Evolutionary conservation across 2,888 invertebrate species (phyloP).

Genomic region (Apodemia hepburni): DNA sequence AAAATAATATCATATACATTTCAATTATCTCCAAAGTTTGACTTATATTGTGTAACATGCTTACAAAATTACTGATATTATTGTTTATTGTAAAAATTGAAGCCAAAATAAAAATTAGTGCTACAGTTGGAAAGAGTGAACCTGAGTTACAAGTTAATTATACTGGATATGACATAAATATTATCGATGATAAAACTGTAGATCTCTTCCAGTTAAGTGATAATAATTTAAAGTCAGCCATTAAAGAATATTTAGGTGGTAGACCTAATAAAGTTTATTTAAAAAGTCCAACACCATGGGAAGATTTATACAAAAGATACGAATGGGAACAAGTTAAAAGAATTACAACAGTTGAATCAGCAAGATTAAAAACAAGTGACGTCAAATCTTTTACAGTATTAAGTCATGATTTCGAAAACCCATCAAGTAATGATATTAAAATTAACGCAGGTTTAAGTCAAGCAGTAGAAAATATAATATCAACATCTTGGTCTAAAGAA

Average conservation of each 20-base stretch:
- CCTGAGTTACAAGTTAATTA: constrained; percentile 26
- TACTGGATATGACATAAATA: constrained; percentile 43
- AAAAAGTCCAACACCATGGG: constrained; percentile 63
- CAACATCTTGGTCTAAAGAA: constrained; percentile 50
- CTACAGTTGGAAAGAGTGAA: constrained; percentile 1
- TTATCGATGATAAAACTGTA: constrained; percentile 45
- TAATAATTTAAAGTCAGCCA: constrained; percentile 40
- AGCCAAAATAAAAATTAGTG: constrained; percentile 6
- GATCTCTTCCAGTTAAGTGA: constrained; percentile 44
- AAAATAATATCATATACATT: background rate
- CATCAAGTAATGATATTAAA: constrained; percentile 51
- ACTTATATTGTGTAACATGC: background rate
- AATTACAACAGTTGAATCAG: constrained; percentile 42
- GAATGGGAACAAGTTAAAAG: constrained; percentile 54
- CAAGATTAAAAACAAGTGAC: constrained; percentile 35
- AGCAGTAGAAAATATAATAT: constrained; percentile 52
- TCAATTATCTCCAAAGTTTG: background rate
- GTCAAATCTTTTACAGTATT: constrained; percentile 45
- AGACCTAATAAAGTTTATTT: constrained; percentile 46
- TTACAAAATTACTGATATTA: constrained; percentile 1
- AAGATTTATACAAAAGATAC: constrained; percentile 53
- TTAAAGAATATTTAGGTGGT: constrained; percentile 43
- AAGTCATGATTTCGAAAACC: constrained; percentile 55
- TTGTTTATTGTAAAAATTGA: background rate
- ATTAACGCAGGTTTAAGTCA: constrained; percentile 60